phyloP scores from a whole-genome alignment of 2,888 invertebrate genomes.

The Polydrusus pterygomalis region DNA sequence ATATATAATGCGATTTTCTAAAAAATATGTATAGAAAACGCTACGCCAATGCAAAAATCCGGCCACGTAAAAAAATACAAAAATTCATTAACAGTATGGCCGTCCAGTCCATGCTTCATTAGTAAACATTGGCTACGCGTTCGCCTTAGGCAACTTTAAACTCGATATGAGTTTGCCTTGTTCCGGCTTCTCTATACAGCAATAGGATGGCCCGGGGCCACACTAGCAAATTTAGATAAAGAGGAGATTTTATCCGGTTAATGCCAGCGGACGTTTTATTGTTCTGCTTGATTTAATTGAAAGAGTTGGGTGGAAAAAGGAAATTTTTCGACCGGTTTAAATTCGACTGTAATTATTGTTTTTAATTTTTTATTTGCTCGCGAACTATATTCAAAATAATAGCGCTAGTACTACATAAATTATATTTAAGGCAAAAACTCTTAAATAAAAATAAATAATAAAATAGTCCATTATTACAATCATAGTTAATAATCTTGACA shows the following conservation, averaged over 20 bases:
- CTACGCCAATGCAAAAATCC: conserved; percentile 2
- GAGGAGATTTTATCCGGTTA: conserved; percentile 57
- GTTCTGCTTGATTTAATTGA: conserved; percentile 57
- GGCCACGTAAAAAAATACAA: conserved; percentile 23
- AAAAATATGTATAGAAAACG: too few relatives aligned
- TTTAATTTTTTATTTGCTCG: not conserved
- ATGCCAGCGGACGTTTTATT: conserved; percentile 56
- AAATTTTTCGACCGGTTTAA: conserved; percentile 33
- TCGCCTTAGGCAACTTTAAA: conserved; percentile 35
- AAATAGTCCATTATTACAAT: too few relatives aligned
- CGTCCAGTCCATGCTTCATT: conserved; percentile 35
- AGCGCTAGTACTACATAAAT: too few relatives aligned
- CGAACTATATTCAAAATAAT: too few relatives aligned
- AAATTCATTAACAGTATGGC: conserved; percentile 41
- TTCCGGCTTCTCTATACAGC: conserved; percentile 39
- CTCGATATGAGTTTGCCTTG: conserved; percentile 44
- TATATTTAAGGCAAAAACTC: too few relatives aligned
- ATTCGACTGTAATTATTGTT: not conserved
- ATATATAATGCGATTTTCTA: too few relatives aligned
- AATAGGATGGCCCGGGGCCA: conserved; percentile 38
- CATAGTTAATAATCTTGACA: too few relatives aligned
- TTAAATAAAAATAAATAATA: too few relatives aligned
- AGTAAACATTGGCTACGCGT: conserved; percentile 43
- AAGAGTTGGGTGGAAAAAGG: conserved; percentile 54
- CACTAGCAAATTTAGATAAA: conserved; percentile 56